Evolutionary conservation across 2,888 invertebrate species (phyloP), one percentile per base, ranked within the genome.

Genomic region (Pyrgus malvae): DNA sequence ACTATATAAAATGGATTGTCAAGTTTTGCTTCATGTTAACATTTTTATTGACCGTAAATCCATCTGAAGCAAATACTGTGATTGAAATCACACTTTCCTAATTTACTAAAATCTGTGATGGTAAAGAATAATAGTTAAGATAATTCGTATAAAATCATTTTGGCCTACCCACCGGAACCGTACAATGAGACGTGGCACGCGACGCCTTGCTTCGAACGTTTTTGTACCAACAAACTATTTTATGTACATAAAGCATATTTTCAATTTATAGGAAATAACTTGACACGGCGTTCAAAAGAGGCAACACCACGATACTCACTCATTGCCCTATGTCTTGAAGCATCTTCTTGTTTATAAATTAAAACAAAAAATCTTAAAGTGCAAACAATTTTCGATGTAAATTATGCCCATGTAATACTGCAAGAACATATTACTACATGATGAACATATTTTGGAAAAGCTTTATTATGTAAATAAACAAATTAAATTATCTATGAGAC

Each of bases 81-180:
- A 81, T 80, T 61, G 56, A 60, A 62, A 74, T 86, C 80, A 86
- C 83, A 76, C 72, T 83, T 73, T 81, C 78, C 80, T 85, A 79
- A 78, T 80, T 78, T 78, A 80, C 74, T 80, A 75, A 78, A 83
- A 80, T 82, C 89, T 89, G 88, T 89, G 88, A 88, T 88, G 78
- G 75, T 78, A 76, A 74, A 80, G 74, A 63, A 58, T 45, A 53
- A 78, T 83, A 80, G 72, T 73, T 78, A 76, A 79, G 75, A 63
- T 70, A 67, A 38, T 72, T 69, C 71, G 17, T 51, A 68, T 71
- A 72, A 65, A 62, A 58, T 69, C 50, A 64, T 76, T 76, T 80
- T 77, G 82, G 85, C 80, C 78, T 79, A 78, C 85, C 86, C 82
- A 84, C 83, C 80, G 79, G 72, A 70, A 70, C 66, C 64, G 62